Base-by-base conservation (phyloP, 1,140 invertebrate genomes). In the Drosophila ogumai region DNA sequence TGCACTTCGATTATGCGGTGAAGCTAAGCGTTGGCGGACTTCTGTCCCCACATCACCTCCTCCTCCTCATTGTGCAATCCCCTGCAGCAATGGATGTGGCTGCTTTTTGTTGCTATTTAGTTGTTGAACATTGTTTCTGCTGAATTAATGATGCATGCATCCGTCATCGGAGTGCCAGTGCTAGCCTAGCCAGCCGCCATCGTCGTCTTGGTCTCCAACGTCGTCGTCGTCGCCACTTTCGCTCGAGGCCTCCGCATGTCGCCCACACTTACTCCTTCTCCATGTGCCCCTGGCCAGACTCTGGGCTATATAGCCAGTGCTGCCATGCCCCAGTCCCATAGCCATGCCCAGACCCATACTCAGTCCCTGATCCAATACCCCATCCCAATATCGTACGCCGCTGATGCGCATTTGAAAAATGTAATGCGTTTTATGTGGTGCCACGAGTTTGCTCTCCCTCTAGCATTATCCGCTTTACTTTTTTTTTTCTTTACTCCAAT, bases 111-210 rank as follows among this genome's bases (percentile, higher is more conserved):
- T 77, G 64, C 67, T 76, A 41, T 61, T 72, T 67, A 67, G 65
- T 57, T 74, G 59, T 55, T 65, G 44, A 75, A 78, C 61, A 71
- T 44, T 82, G 72, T 72, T 84, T 74, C 75, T 79, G 74, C 79
- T 90, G 86, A 85, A 90, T 90, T 90, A 90, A 90, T 90, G 85
- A 90, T 90, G 86, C 85, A 85, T 85, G 82, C 85, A 90, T 90
- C 85, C 85, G 85, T 90, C 85, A 90, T 88, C 85, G 68, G 72
- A 79, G 55, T 88, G 75, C 82, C 52, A 54, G 32, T 17, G 34
- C 46, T 49, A 49, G 46, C 46, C 50, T 19, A 75, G 71, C 59
- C 44, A 28, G 25, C 25, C 25, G 25, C 25, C 25, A 28, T 58
- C 59, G 73, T 43, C 81, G 61, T 78, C 69, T 71, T 12, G 59